These are phyloP conservation scores for Bugula neritina DNA, from an alignment of 2,888 invertebrate species.

Conservation along the genomic window DNA sequence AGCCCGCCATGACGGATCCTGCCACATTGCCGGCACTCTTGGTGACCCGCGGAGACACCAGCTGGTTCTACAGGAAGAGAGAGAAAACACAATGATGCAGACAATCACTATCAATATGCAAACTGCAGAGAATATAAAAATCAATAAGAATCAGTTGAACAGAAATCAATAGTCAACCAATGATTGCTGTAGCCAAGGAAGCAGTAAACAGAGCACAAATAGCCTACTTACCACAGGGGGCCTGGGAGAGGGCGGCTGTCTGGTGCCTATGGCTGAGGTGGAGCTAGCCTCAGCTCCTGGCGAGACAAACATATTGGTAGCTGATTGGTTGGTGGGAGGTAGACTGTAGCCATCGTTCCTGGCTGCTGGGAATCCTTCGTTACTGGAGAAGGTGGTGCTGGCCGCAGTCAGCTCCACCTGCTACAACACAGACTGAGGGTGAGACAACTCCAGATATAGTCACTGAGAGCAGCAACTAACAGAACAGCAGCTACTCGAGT, in stretches of 20 bases:
- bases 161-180: too few species aligned
- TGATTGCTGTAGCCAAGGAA: too few species aligned
- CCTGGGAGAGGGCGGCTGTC: constrained; percentile 7
- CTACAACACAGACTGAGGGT: not conserved
- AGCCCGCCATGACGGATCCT: not conserved
- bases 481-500: not conserved
- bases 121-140: too few species aligned
- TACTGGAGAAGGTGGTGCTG: not conserved
- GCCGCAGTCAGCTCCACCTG: not conserved
- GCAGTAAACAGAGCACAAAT: too few species aligned
- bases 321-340: constrained; percentile 15
- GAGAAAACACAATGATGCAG: too few species aligned
- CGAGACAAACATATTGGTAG: not conserved
- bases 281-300: not conserved
- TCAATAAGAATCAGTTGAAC: too few species aligned
- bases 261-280: too few species aligned
- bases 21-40: not conserved
- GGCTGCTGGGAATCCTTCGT: not conserved
- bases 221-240: not conserved
- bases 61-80: not conserved
- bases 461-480: not conserved
- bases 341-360: not conserved
- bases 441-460: not conserved
- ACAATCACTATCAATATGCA: too few species aligned
- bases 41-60: not conserved